Percentiles rank a stretch among this genome's conserved stretches.
These are phyloP conservation scores for Kryptopterus vitreolus DNA, from an alignment of 2,797 vertebrate species.

Conservation along the genomic window DNA sequence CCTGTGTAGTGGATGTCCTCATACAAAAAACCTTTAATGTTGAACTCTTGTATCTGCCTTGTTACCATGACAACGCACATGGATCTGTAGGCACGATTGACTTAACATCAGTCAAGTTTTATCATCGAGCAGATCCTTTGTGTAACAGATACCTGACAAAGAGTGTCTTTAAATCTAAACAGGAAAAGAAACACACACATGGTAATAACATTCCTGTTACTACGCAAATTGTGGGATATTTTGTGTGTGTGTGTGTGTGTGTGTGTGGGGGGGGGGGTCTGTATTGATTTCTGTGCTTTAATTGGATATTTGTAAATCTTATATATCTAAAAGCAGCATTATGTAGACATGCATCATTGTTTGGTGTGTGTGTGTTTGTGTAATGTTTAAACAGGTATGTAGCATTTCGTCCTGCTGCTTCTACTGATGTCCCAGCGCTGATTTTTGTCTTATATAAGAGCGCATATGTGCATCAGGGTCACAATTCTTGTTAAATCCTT, in stretches of 20 bases:
- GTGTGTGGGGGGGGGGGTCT: too few species aligned
- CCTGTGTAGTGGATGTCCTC: background rate
- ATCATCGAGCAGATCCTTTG: too few species aligned
- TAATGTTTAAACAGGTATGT: conserved; percentile 12
- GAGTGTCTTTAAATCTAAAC: background rate
- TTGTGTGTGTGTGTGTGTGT: too few species aligned
- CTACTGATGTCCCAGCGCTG: conserved; percentile 28
- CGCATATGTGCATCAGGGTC: background rate
- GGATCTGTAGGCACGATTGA: background rate
- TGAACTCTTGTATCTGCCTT: background rate
- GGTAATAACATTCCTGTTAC: too few species aligned
- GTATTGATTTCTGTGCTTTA: background rate
- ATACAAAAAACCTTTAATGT: background rate
- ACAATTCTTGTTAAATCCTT: conserved; percentile 15
- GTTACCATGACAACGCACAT: background rate
- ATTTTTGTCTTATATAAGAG: conserved; percentile 40
- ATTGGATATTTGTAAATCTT: background rate
- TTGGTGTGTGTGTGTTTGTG: conserved; percentile 20
- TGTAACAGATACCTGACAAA: background rate
- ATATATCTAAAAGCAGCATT: background rate
- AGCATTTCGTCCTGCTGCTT: background rate
- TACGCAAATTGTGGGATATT: conserved; percentile 11
- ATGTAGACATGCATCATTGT: background rate
- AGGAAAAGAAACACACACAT: too few species aligned
- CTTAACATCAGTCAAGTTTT: background rate